These are phyloP conservation scores for Erebia palarica DNA, from an alignment of 2,888 invertebrate genomes.

Conservation along the genomic window DNA sequence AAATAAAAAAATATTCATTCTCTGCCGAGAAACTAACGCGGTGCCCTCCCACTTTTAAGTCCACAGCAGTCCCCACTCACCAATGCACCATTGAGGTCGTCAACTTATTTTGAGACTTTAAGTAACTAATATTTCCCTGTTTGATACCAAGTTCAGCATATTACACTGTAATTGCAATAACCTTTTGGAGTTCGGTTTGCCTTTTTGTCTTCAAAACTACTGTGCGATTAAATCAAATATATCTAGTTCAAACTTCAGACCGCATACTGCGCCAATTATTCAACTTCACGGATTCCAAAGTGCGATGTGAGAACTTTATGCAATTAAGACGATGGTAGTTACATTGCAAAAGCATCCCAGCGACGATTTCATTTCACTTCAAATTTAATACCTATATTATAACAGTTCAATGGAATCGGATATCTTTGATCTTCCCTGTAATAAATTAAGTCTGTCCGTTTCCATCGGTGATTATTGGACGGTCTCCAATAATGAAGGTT, in stretches of 20 bases:
- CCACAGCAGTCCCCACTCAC: too few relatives aligned
- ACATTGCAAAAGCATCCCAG: constrained; percentile 19
- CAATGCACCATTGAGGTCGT: too few relatives aligned
- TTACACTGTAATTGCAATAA: not conserved
- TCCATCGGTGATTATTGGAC: constrained; percentile 30
- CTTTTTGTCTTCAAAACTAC: not conserved
- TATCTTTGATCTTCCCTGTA: constrained; percentile 31
- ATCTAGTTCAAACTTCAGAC: constrained; percentile 19
- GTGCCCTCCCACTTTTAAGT: too few relatives aligned
- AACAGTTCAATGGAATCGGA: constrained; percentile 21
- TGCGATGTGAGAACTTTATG: constrained; percentile 18
- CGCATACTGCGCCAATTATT: constrained; percentile 15
- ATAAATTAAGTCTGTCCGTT: constrained; percentile 35
- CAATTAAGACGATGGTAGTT: constrained; percentile 17
- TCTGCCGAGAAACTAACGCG: too few relatives aligned
- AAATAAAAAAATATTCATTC: too few relatives aligned
- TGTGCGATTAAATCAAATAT: constrained; percentile 6
- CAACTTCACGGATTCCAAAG: constrained; percentile 14
- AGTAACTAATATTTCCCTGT: too few relatives aligned
- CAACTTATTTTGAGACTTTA: too few relatives aligned
- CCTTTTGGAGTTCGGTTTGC: not conserved
- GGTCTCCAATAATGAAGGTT: constrained; percentile 28
- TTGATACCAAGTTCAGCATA: too few relatives aligned
- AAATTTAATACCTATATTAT: constrained; percentile 24
- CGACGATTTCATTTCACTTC: constrained; percentile 22